A percentile compares a stretch with the other conserved stretches of the same genome.
These are phyloP conservation scores for Orgyia antiqua DNA, from an alignment of 2,888 invertebrate species.

Conservation along the genomic window DNA sequence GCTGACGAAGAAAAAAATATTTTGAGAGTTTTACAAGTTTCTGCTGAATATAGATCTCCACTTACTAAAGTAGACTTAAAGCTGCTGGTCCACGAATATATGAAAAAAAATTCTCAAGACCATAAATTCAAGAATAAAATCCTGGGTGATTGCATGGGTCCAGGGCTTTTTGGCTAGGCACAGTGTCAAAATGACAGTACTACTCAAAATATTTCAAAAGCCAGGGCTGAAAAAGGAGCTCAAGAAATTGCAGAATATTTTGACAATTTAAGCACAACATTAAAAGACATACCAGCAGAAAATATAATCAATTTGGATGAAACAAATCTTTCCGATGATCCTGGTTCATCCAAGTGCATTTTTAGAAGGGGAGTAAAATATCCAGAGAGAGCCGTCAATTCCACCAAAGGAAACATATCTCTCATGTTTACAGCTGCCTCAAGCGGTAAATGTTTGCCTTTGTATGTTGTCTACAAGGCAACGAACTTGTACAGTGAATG, in stretches of 20 bases:
- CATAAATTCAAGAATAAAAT: not conserved
- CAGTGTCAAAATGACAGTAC: conserved; percentile 1
- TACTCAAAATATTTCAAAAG: conserved; percentile 18
- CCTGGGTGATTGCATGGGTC: not conserved
- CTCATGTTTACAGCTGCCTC: conserved; percentile 10
- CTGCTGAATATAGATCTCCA: not conserved
- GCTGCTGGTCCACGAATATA: not conserved
- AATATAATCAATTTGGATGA: conserved; percentile 15
- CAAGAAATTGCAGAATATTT: not conserved
- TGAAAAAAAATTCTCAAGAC: not conserved
- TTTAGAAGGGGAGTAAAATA: conserved; percentile 13
- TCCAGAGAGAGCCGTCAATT: conserved; percentile 17
- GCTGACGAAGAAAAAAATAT: not conserved
- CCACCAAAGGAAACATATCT: conserved; percentile 18
- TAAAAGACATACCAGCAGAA: conserved; percentile 4
- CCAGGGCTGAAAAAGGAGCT: conserved; percentile 11
- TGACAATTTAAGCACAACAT: not conserved
- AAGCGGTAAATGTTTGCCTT: conserved; percentile 3
- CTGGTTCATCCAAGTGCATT: conserved; percentile 3
- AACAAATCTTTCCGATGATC: conserved; percentile 16
- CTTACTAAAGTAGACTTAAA: not conserved
- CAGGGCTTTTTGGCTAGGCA: not conserved
- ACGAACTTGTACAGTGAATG: conserved; percentile 2
- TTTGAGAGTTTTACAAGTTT: not conserved
- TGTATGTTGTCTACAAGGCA: conserved; percentile 10